Evolutionary conservation across 92 coral and sea anemone genomes (phyloP).

Genomic region (Umimayanthus kanabou): DNA sequence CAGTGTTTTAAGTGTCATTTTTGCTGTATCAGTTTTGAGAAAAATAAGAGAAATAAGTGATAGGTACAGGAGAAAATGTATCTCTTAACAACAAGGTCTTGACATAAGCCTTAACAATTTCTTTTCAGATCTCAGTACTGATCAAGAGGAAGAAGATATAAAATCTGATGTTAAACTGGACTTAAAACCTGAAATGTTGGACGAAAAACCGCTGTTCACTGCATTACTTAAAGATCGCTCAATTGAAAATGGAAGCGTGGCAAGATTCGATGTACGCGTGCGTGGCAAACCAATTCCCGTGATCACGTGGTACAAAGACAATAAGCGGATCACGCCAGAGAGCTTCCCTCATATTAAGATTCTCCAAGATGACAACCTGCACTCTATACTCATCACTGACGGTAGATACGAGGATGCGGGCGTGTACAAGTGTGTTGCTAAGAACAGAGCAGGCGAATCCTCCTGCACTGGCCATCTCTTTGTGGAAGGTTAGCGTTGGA

Average conservation of each 20-base stretch:
- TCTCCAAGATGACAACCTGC: constrained; percentile 76
- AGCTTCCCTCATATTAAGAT: constrained; percentile 69
- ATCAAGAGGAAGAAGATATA: constrained; percentile 49
- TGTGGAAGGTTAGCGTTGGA: constrained; percentile 71
- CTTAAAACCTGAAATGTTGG: constrained; percentile 46
- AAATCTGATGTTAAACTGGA: constrained; percentile 35
- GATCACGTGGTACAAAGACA: constrained; percentile 88
- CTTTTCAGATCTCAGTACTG: constrained; percentile 42
- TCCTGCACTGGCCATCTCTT: constrained; percentile 69
- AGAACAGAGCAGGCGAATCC: constrained; percentile 79
- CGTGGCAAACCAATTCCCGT: constrained; percentile 83
- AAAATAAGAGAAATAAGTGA: too few species aligned
- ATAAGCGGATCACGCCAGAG: constrained; percentile 58
- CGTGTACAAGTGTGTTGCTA: constrained; percentile 88
- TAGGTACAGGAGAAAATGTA: too few species aligned
- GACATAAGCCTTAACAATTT: not conserved
- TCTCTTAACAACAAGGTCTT: too few species aligned
- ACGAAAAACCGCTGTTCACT: constrained; percentile 76
- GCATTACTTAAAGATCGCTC: constrained; percentile 80
- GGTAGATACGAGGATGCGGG: constrained; percentile 82
- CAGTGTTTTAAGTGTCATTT: too few species aligned
- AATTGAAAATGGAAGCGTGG: constrained; percentile 80
- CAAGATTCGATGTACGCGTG: constrained; percentile 89
- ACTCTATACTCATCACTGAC: constrained; percentile 82
- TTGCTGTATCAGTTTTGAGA: too few species aligned